Base-by-base conservation (phyloP, 2,888 invertebrate species). In the Geophilus truncorum region DNA sequence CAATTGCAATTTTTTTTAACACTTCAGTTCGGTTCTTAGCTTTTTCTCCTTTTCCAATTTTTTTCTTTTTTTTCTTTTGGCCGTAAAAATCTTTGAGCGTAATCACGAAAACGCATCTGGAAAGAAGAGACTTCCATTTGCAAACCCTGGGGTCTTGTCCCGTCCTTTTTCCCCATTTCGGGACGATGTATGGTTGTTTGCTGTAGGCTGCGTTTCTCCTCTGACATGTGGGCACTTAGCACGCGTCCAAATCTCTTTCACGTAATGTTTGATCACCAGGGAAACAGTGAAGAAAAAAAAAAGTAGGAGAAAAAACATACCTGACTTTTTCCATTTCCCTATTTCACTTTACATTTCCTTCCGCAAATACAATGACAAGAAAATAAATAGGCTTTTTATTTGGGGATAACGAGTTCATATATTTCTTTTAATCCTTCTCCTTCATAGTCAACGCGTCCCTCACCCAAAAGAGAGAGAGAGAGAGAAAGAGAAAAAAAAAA, bases 121-220 rank as follows among this genome's bases (percentile, higher is more conserved):
- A 70, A 70, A 70, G 70, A 70, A 70, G 70, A 70, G 70, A 70
- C 70, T 70, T 70, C 70, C 70, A 70, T 70, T 70, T 70, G 70
- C 70, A 70, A 70, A 70, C 70, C 70, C 70, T 70, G 70, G 70
- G 70, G 70, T 70, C 70, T 70, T 70, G 70, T 70, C 70, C 70
- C 70, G 28, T 70, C 70, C 70, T 70, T 28, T 70, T 70, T 28
- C 70, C 70, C 70, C 70, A 70, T 70, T 70, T 70, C 28, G 70
- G 70, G 57, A 23, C 70, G 70, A 70, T 70, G 70, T 70, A 70
- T 70, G 70, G 70, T 70, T 70, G 70, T 70, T 70, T 70, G 70
- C 70, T 70, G 70, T 23, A 70, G 28, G 70, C 70, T 70, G 70
- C 70, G 25, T 70, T 62, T 70, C 70, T 28, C 70, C n/a, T 12